Evolutionary conservation across 2,797 vertebrate genomes (phyloP), one percentile per base, ranked within the genome.

Genomic region (Parotocinclus haroldoi): DNA sequence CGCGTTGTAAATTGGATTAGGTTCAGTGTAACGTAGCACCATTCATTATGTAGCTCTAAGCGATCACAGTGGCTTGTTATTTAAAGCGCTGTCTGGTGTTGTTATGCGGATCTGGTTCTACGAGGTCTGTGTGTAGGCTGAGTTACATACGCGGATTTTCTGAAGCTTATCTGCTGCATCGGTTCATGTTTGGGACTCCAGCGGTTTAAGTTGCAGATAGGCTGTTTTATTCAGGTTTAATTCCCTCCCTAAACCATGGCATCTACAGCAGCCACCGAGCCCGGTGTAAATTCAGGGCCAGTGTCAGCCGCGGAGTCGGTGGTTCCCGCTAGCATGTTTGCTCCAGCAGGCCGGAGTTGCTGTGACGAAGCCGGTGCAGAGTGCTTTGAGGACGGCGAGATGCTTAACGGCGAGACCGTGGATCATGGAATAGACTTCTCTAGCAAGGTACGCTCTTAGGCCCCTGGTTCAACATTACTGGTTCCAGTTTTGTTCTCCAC

Each of bases 251-350:
- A 9, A 46, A 42, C 79, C 56, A 95, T 95, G 93, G 91, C 93
- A 82, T 89, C 93, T 7, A 71, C 86, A 71, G 81, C 89, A 78
- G 77, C 83, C 65, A 83, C 83, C 10, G 92, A 95, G 79, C 89
- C 90, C 19, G 87, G 83, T 59, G 68, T 89, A 51, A 91, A 78
- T 63, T 79, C 89, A 0, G 81, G 76, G 58, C 76, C 83, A 27
- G 59, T 77, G 17, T 59, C 80, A 54, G 76, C 86, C 44, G 71
- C 84, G 0, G 91, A 91, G 10, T 82, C 94, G 17, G 77, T 93
- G 38, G 91, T 95, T 12, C 93, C 94, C 37, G 93, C 93, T 44
- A 94, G 92, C 16, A 99, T 98, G 83, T 99, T 97, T 46, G 96
- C 95, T 18, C 96, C 96, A 0, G 36, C 57, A 1, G 93, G 94